phyloP scores from a whole-genome alignment of 2,888 invertebrate species.

The Ommatoiulus sabulosus region DNA sequence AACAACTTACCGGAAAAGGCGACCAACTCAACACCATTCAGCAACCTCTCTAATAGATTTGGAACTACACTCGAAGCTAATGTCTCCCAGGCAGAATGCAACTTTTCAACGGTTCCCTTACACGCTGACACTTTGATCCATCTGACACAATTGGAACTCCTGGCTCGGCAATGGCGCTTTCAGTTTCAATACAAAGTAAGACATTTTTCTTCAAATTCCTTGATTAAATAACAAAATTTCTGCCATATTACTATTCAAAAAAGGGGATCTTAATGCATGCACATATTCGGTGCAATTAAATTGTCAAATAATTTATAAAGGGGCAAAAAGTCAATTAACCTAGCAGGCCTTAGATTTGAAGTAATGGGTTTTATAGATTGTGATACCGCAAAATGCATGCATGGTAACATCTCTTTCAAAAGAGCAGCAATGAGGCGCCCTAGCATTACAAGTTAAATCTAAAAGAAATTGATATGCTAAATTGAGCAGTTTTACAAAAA shows the following conservation, averaged over 20 bases:
- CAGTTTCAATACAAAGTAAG: slow-evolving; percentile 72
- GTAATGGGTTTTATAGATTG: too few relatives aligned
- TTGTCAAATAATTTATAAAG: too few relatives aligned
- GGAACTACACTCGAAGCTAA: neutral
- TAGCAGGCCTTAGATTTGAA: too few relatives aligned
- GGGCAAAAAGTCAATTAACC: too few relatives aligned
- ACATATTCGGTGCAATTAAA: too few relatives aligned
- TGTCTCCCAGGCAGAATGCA: too few relatives aligned
- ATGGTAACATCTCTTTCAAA: too few relatives aligned
- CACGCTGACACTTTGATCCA: slow-evolving; percentile 70
- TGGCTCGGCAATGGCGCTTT: slow-evolving; percentile 71
- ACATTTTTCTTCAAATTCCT: slow-evolving; percentile 70
- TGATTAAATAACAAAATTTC: slow-evolving; percentile 63
- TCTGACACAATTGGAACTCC: slow-evolving; percentile 70
- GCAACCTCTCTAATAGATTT: neutral
- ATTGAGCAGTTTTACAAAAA: too few relatives aligned
- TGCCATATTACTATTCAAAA: neutral
- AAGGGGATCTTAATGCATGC: neutral
- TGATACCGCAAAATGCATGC: too few relatives aligned
- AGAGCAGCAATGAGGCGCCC: too few relatives aligned
- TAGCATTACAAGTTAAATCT: too few relatives aligned
- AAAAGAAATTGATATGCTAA: too few relatives aligned
- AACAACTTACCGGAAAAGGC: neutral
- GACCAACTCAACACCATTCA: neutral
- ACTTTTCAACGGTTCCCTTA: neutral